Base-by-base conservation (phyloP, 92 coral and sea anemone genomes). In the Blastomussa wellsi region DNA sequence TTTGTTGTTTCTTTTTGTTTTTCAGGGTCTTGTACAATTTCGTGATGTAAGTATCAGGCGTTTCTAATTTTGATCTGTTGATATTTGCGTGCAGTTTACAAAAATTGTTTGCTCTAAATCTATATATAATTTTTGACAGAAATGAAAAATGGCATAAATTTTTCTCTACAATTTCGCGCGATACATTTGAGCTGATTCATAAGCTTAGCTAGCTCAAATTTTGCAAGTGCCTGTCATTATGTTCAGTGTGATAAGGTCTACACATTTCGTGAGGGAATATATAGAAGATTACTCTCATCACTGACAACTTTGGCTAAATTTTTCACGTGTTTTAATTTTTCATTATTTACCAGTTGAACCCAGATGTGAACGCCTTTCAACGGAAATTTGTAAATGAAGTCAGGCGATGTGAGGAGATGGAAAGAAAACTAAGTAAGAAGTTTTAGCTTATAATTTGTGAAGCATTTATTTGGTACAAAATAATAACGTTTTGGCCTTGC, bases 361-460 rank as follows among this genome's bases (percentile, higher is more conserved):
- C 99, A n/a, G 99, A 93, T 86, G 99, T 96, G 68, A 96, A 96
- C 88, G 99, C 99, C 24, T 96, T 96, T 86, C 97, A 96, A 84
- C 92, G 99, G 44, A 94, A 96, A 79, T 96, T 96, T 91, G 99
- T 96, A 17, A 93, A 91, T 75, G 99, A 96, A 84, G 98, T 96
- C 41, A 89, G 99, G 72, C 95, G 99, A 75, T 96, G 99, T 72
- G 99, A 96, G 65, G 99, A 96, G 79, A 95, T 96, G 99, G 99
- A 96, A 69, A 90, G 99, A 73, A 96, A 96, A 90, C 97, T 96
- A 24, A 79, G 99, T 96, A 90, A 88, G 99, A 9, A 14, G 15
- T 14, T 51, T 51, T 0, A 51, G 22, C 57, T 0, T 49, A 10
- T 14, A 0, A 51, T 51, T 1, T 48, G 14, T 87, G 29, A 12